Percentiles rank a stretch among this genome's conserved stretches.
phyloP scores from a whole-genome alignment of 2,888 invertebrate genomes.

The Aspidiotus destructor region DNA sequence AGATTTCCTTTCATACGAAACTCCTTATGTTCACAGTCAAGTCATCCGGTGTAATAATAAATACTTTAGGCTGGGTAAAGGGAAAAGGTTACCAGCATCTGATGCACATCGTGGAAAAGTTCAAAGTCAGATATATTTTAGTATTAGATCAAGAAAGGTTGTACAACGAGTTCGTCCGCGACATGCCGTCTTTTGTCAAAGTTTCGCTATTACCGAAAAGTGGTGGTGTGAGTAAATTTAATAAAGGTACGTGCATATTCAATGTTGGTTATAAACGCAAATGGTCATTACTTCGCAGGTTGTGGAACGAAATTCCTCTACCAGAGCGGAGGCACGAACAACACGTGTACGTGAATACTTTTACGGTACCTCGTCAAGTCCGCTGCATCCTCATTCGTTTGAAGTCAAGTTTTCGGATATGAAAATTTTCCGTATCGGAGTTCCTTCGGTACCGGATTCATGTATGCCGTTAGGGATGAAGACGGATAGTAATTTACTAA shows the following conservation, averaged over 20 bases:
- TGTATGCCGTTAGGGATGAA: slow-evolving; percentile 96
- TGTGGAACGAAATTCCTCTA: slow-evolving; percentile 67
- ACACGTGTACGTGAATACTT: slow-evolving; percentile 84
- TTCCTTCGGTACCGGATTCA: slow-evolving; percentile 84
- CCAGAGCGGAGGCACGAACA: slow-evolving; percentile 67
- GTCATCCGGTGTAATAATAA: slow-evolving; percentile 84
- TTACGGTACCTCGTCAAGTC: slow-evolving; percentile 66
- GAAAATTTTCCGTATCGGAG: slow-evolving; percentile 87
- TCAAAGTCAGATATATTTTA: slow-evolving; percentile 90
- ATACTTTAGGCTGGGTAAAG: slow-evolving; percentile 97
- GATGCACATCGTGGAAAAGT: slow-evolving; percentile 79
- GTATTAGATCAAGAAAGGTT: slow-evolving; percentile 93
- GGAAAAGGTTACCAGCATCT: slow-evolving; percentile 79
- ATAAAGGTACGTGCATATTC: no score
- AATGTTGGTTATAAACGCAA: neutral
- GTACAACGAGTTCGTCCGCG: slow-evolving; percentile 84
- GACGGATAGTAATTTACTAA: slow-evolving; percentile 78
- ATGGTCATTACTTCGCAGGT: slow-evolving; percentile 48
- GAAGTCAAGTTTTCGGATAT: slow-evolving; percentile 85
- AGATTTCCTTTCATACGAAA: neutral
- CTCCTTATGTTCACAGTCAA: slow-evolving; percentile 50
- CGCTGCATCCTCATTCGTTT: slow-evolving; percentile 86
- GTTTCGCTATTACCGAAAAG: slow-evolving; percentile 89
- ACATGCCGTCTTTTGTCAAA: slow-evolving; percentile 88
- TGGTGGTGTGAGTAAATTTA: slow-evolving; percentile 65